Percentiles rank a stretch among this genome's conserved stretches.
Evolutionary conservation across 2,113 vertebrate species (phyloP).

Genomic region (Etia nguti): DNA sequence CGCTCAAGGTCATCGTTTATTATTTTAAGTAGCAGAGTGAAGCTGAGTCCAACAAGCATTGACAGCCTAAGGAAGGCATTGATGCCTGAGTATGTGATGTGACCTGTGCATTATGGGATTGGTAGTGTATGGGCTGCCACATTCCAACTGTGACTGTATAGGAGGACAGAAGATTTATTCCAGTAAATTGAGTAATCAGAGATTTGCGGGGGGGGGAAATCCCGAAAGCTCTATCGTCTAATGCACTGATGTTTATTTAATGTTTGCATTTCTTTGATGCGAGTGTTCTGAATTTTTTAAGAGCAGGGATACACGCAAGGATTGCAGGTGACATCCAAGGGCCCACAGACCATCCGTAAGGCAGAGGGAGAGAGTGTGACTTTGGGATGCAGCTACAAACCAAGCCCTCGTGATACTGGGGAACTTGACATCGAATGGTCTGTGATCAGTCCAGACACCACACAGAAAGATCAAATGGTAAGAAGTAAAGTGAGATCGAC

Average conservation of each 20-base stretch:
- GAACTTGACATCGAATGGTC: conserved; percentile 85
- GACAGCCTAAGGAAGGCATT: background rate
- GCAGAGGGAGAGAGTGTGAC: conserved; percentile 77
- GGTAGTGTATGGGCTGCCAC: background rate
- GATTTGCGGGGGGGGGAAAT: background rate
- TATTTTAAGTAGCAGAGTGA: background rate
- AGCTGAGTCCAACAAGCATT: background rate
- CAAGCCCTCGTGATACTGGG: conserved; percentile 73
- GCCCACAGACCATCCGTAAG: conserved; percentile 70
- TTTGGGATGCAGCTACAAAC: conserved; percentile 78
- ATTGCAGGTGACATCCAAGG: conserved; percentile 57
- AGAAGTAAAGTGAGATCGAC: background rate
- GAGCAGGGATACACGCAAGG: conserved; percentile 6
- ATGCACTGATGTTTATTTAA: background rate
- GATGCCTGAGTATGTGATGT: background rate
- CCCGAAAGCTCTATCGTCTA: background rate
- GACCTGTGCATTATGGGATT: background rate
- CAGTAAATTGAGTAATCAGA: background rate
- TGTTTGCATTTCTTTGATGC: background rate
- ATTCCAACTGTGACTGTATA: background rate
- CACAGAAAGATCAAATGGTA: conserved; percentile 72
- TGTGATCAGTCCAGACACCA: conserved; percentile 76
- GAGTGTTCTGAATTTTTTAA: background rate
- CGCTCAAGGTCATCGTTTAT: background rate
- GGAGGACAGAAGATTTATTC: background rate